Evolutionary conservation across 2,888 invertebrate species (phyloP), one percentile per base, ranked within the genome.

Genomic region (Timandra comae): DNA sequence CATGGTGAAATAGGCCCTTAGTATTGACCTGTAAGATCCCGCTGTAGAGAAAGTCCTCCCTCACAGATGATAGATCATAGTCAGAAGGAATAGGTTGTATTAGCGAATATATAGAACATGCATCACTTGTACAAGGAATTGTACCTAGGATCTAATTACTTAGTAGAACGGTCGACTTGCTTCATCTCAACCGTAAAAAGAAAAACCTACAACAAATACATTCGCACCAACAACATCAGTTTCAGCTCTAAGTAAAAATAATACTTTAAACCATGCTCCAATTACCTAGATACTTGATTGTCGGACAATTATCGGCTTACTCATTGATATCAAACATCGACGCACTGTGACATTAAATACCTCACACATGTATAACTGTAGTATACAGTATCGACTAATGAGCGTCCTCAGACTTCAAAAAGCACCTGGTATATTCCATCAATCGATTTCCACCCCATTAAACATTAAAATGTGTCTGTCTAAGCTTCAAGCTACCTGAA

Each of bases 401-500:
- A 11, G 4, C 9, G 24, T 24, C 9, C 24, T 10, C 24, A 24
- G 3, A 24, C 11, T 24, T 29, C 41, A 44, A 52, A 54, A 53
- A 49, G 49, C 47, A 6, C n/a, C n/a, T 61, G 59, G 63, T 68
- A 65, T 61, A 46, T 46, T 48, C 43, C 49, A 70, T 69, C 74
- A 76, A 80, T 78, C 80, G 69, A 59, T 53, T 50, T 41, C 43
- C 43, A 41, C 47, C 44, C 56, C 77, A 75, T 82, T 75, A 80
- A 77, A 76, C 57, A 79, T 80, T 80, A 64, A 80, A 62, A 56
- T 53, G 42, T 73, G 70, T 74, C 79, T 75, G 71, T 75, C 78
- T 71, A 61, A 59, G 47, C 54, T 55, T 49, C 56, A 52, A 38
- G 35, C 43, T 6, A 16, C 16, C 56, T 70, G 62, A 71, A 65